Base-by-base conservation (phyloP, 2,888 invertebrate species). In the Vesta saturnalis region DNA sequence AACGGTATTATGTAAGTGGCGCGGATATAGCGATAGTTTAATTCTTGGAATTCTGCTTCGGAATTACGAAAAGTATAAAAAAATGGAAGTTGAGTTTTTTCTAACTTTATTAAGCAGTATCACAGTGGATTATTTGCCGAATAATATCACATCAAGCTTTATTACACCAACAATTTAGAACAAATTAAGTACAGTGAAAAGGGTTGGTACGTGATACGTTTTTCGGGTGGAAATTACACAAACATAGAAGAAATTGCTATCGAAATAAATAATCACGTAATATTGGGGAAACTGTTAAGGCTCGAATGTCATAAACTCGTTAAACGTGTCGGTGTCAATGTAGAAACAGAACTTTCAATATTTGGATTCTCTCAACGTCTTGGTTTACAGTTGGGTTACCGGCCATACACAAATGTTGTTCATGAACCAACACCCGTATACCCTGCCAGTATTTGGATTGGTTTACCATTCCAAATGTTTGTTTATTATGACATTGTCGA, bases 381-480 rank as follows among this genome's bases (percentile, higher is more conserved):
- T 3, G 22, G 22, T 10, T 16, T 60, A 2, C 60, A 60, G 15
- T 22, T 60, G n/a, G 60, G 49, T 1, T 60, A 60, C 21, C 12
- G 8, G 10, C 59, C 59, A 12, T 3, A 46, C 6, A 12, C 8
- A 6, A 43, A 59, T 39, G 21, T 39, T 43, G 60, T 18, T 23
- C 75, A 14, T 18, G 61, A 55, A 46, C 60, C 12, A 58, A 35
- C 6, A 46, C 60, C 54, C 8, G 64, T n/a, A 35, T 47, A 22
- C 22, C 58, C 58, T 18, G n/a, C 47, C 18, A 71, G 47, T 62
- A 72, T 30, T 14, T 54, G 56, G 70, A 67, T 47, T 30, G 77
- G 39, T 73, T 64, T 61, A 55, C 78, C 43, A 74, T 76, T 70
- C 67, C 72, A 16, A 74, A 79, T n/a, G n/a, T n/a, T n/a, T n/a